A percentile compares a stretch with the other conserved stretches of the same genome.
phyloP scores from a whole-genome alignment of 2,888 invertebrate genomes.

The Selenia dentaria region DNA sequence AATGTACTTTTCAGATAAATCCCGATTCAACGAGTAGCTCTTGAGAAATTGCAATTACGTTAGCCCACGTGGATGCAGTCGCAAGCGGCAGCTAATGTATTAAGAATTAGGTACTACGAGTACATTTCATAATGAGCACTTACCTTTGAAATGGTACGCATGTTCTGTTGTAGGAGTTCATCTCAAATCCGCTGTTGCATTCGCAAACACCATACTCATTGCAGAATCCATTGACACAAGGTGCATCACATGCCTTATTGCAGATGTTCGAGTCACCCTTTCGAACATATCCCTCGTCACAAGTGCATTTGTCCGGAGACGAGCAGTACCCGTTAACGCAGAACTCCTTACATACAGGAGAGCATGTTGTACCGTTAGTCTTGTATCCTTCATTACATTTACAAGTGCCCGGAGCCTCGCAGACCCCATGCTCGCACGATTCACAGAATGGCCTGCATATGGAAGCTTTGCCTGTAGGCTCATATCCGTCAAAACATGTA shows the following conservation, averaged over 20 bases:
- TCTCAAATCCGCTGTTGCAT: constrained; percentile 44
- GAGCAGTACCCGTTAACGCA: constrained; percentile 23
- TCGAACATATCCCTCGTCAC: constrained; percentile 21
- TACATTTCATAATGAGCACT: too few relatives aligned
- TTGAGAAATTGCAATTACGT: too few relatives aligned
- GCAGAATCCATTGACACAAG: constrained; percentile 51
- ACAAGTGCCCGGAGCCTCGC: constrained; percentile 17
- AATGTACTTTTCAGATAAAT: too few relatives aligned
- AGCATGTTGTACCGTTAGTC: constrained; percentile 5
- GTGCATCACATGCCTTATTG: constrained; percentile 43
- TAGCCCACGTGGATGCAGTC: too few relatives aligned
- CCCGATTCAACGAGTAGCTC: too few relatives aligned
- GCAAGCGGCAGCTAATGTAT: too few relatives aligned
- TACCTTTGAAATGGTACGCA: constrained; percentile 40
- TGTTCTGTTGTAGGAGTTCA: constrained; percentile 34
- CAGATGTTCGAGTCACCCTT: constrained; percentile 40
- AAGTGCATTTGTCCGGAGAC: constrained; percentile 20
- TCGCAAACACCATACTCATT: constrained; percentile 44
- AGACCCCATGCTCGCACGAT: constrained; percentile 6
- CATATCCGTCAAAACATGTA: constrained; percentile 4
- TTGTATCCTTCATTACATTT: constrained; percentile 18
- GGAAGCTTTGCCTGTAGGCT: background rate
- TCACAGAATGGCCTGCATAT: constrained; percentile 7
- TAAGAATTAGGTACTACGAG: too few relatives aligned
- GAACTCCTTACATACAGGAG: constrained; percentile 6